Base-by-base conservation (phyloP, 2,797 vertebrate genomes). In the Eulemur albifrons region DNA sequence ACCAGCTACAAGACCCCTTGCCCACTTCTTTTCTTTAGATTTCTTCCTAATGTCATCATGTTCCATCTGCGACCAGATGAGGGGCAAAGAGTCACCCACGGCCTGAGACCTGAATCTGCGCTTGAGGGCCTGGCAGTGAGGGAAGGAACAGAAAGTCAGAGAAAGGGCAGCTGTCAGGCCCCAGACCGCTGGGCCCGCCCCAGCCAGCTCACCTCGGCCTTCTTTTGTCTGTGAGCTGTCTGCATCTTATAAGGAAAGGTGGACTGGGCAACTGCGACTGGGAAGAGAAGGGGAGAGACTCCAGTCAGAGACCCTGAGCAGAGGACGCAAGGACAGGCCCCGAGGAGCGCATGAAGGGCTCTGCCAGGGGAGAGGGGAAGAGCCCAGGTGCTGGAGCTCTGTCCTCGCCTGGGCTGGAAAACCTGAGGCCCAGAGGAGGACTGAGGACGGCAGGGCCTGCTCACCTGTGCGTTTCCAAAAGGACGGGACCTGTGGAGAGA, bases 21-120 rank as follows among this genome's bases (percentile, higher is more conserved):
- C 87, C 72, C 73, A 97, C 97, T 50, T 90, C 38, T 88, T 82
- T 23, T 50, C 76, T 11, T 9, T 6, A n/a, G 40, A 8, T 65
- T 43, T 88, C 52, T 21, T 70, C 12, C 4, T 21, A 2, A 35
- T 0, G 2, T 59, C 20, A 1, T 54, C 3, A 0, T 17, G 57
- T 52, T 88, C 73, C 61, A 83, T 21, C 35, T 69, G 63, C 0
- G 95, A 86, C 95, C 88, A 96, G 67, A 97, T 1, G 25, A 95
- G 92, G 7, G 96, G 96, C 82, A 94, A 1, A 0, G 97, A 98
- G 90, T 95, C 90, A 0, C 97, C 97, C 57, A 96, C 93, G 0
- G 97, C 96, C 94, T 95, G 96, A 25, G 96, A 97, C 84, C 25
- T 95, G 88, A 97, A 63, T 1, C 8, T 87, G 20, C 38, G 57